Evolutionary conservation across 2,888 invertebrate species (phyloP), one percentile per base, ranked within the genome.

Genomic region (Fabriciana adippe): DNA sequence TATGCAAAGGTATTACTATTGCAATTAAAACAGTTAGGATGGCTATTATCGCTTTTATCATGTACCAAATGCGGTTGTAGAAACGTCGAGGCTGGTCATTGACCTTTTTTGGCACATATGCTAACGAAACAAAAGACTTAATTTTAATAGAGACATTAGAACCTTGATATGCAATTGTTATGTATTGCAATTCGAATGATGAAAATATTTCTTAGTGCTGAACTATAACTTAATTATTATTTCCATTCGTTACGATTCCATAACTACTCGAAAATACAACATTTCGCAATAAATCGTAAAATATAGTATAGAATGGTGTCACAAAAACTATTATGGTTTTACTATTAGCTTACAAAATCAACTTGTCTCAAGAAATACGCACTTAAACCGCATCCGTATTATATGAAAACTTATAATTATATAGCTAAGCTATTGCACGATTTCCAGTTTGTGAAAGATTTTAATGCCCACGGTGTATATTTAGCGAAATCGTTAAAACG

Each of bases 61-160:
- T 84, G 86, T 77, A 79, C 75, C 78, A 81, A 82, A 75, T 76
- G 77, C 73, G 79, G 78, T 83, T 85, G 86, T 89, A 88, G 89
- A 92, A 92, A 90, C 90, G 87, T 85, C 92, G 91, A 92, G 90
- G 92, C 90, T 91, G 92, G 91, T 91, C 92, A 88, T 91, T 92
- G 92, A 92, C 92, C 92, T 92, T 92, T 91, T 89, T 90, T 86
- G 88, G 86, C 86, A 88, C 89, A 88, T 88, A 90, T 87, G 84
- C 87, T 82, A 87, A 84, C 83, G 87, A 90, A 90, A 91, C 90
- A 91, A 91, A 90, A 90, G 90, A 86, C 83, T 85, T 85, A 85
- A 85, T 87, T 86, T 76, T 75, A 75, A 85, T 83, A 86, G 81
- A 87, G 84, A 85, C 81, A 78, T 82, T 83, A 85, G 84, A 85